Evolutionary conservation across 2,113 vertebrate species (phyloP), one percentile per base, ranked within the genome.

Genomic region (Phalacrocorax brasilianus): DNA sequence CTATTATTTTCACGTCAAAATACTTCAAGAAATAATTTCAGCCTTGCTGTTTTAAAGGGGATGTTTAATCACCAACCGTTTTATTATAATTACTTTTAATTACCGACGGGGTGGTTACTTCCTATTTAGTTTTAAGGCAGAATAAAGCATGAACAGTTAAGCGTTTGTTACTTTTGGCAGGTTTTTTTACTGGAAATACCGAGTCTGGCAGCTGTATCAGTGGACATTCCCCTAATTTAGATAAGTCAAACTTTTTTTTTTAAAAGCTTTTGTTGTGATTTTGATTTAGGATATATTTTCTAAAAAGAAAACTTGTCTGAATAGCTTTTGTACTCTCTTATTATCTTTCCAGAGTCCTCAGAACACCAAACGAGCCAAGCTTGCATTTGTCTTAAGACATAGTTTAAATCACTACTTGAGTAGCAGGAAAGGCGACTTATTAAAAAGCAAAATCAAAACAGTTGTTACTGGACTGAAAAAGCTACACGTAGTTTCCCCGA

Each of bases 401-500:
- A 20, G 10, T 17, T 65, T 30, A 75, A 71, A 17, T 40, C 14
- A 3, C 55, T 22, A 0, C 8, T 52, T 28, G 56, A 56, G 62
- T 45, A 72, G 33, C 45, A 47, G 56, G 52, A 74, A 63, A 53
- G 45, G 21, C 19, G n/a, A 20, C 53, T 50, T 61, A 20, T 40
- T 66, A n/a, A 49, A 71, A 59, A 65, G 23, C 23, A 75, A 33
- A 74, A 35, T 19, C 4, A 15, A 24, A 74, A 11, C 10, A 17
- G 40, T 11, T 26, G 50, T 44, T 68, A 22, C 0, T 19, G 61
- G 85, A 33, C 50, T 77, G 30, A 33, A 67, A n/a, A 38, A 42
- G 44, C 75, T 73, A 3, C 40, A 3, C 0, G 1, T 5, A 2
- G 65, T 19, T 65, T 38, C 47, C 33, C 52, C 23, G 3, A 2